Conservation (phyloP, 1,140 invertebrate species). For the Hycleus cichorii region DNA sequence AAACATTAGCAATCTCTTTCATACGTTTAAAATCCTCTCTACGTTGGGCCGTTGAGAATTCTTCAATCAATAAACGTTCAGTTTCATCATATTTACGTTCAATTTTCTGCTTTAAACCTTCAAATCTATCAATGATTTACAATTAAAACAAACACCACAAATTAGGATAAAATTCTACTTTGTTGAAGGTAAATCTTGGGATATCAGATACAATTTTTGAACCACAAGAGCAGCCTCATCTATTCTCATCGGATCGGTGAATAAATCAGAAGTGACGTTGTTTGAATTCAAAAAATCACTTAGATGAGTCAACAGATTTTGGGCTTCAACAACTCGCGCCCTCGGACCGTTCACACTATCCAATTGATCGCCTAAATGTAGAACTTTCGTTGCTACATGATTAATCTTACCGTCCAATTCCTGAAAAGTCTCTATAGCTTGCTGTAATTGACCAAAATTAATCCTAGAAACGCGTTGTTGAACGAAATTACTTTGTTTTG, state of each 20-base stretch:
- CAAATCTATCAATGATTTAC: conserved; percentile 54
- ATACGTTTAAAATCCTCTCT: conserved; percentile 78
- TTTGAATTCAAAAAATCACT: conserved; percentile 86
- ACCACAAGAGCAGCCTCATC: conserved; percentile 98
- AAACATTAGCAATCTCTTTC: conserved; percentile 86
- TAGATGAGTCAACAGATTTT: conserved; percentile 89
- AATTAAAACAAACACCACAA: conserved; percentile 10
- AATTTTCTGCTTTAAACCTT: conserved; percentile 83
- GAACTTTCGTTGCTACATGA: conserved; percentile 92
- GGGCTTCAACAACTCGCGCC: conserved; percentile 87
- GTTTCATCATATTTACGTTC: conserved; percentile 92
- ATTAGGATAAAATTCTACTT: conserved; percentile 47
- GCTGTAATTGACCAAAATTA: conserved; percentile 44
- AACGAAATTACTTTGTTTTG: conserved; percentile 64
- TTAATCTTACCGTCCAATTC: conserved; percentile 94
- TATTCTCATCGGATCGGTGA: conserved; percentile 79
- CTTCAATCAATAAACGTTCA: conserved; percentile 87
- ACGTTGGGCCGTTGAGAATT: conserved; percentile 84
- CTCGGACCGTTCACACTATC: conserved; percentile 94
- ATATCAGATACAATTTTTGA: conserved; percentile 91
- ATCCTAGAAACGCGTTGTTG: not conserved
- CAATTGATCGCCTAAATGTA: conserved; percentile 94
- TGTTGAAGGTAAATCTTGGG: conserved; percentile 83
- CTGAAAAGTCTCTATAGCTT: conserved; percentile 81
- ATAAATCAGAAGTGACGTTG: conserved; percentile 75